Conservation (phyloP, 2,888 invertebrate species). For the Carterocephalus palaemon region DNA sequence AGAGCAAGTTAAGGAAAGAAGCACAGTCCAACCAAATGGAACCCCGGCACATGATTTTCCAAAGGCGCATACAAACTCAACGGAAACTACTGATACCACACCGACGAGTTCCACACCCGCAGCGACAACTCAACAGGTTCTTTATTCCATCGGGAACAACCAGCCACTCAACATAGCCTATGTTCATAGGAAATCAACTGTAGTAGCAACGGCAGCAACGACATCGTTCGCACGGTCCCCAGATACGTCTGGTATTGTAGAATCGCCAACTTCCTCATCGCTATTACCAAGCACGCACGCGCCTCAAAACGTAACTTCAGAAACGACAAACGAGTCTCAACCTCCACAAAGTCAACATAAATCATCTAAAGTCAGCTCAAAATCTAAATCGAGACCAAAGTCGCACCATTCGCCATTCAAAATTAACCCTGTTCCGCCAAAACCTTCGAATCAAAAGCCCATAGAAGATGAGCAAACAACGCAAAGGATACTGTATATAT, state of each 20-base stretch:
- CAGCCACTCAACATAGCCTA: slow-evolving; percentile 64
- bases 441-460: slow-evolving; percentile 81
- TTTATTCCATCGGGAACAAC: slow-evolving; percentile 62
- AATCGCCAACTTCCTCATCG: slow-evolving; percentile 59
- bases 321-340: slow-evolving; percentile 44
- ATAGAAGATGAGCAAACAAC: slow-evolving; percentile 90
- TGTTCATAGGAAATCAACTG: slow-evolving; percentile 63
- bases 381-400: slow-evolving; percentile 77
- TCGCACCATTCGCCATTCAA: slow-evolving; percentile 79
- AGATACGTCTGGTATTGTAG: slow-evolving; percentile 60
- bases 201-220: slow-evolving; percentile 49
- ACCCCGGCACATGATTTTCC: slow-evolving; percentile 42
- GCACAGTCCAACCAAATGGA: slow-evolving; percentile 78
- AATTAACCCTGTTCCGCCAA: slow-evolving; percentile 81
- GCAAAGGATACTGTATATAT: slow-evolving; percentile 87
- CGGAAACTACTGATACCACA: slow-evolving; percentile 51
- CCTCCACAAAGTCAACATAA: slow-evolving; percentile 42
- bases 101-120: slow-evolving; percentile 44
- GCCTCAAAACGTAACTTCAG: slow-evolving; percentile 54
- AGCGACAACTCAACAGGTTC: slow-evolving; percentile 56
- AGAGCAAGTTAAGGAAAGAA: slow-evolving; percentile 88
- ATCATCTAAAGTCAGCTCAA: slow-evolving; percentile 52
- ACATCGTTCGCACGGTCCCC: slow-evolving; percentile 62
- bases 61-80: slow-evolving; percentile 47
- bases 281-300: slow-evolving; percentile 42